Evolutionary conservation across 1,140 invertebrate genomes (phyloP).

Genomic region (Saxidomus purpurata): DNA sequence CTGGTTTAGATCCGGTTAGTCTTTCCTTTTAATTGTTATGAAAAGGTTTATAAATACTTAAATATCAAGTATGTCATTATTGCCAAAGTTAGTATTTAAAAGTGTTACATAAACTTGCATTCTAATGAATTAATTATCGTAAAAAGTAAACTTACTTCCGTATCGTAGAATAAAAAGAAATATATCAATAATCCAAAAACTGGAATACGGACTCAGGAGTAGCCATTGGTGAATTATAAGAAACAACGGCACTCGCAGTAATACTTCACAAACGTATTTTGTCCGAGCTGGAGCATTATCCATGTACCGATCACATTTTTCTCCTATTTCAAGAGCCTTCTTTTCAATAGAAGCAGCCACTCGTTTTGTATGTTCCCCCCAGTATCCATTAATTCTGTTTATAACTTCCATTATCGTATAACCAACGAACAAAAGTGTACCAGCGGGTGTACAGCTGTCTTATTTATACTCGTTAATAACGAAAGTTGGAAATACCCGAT

Average conservation of each 20-base stretch:
- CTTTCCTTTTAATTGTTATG: no score
- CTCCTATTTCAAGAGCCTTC: background rate
- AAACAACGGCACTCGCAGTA: background rate
- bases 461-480: no score
- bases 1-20: no score
- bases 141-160: background rate
- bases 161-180: background rate
- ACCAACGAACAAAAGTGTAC: no score
- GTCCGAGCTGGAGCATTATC: background rate
- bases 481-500: no score
- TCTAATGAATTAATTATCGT: no score
- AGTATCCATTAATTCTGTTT: background rate
- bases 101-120: no score
- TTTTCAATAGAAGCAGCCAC: background rate
- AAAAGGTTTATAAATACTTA: no score
- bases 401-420: background rate
- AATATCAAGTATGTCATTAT: no score
- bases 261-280: constrained; percentile 7
- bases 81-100: no score
- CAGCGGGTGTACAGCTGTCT: no score
- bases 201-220: constrained; percentile 1
- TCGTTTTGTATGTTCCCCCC: background rate
- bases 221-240: constrained; percentile 13
- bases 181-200: background rate
- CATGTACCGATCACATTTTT: background rate